Conservation (phyloP, 2,113 vertebrate species). For the Tapirus terrestris region DNA sequence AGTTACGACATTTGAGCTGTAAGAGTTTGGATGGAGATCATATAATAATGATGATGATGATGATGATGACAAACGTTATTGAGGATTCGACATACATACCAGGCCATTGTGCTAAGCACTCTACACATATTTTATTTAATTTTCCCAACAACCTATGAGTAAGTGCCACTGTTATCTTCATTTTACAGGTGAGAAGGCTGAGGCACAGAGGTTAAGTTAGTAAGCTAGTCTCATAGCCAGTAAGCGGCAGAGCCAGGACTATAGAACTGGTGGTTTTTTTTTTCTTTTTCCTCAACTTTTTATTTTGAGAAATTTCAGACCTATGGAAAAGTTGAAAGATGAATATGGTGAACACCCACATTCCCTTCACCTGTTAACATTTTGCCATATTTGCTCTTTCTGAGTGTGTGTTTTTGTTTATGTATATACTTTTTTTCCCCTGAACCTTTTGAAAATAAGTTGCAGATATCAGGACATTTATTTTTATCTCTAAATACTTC, state of each 20-base stretch:
- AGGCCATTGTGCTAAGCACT: not conserved
- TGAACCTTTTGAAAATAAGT: not conserved
- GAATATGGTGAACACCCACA: not conserved
- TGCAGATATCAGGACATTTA: not conserved
- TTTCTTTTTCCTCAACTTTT: not conserved
- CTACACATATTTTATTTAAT: not conserved
- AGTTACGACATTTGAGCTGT: not conserved
- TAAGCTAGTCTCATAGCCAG: not conserved
- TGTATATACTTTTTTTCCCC: not conserved
- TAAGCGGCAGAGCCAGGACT: not conserved
- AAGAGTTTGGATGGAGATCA: not conserved
- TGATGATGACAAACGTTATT: too few species aligned
- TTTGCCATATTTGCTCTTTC: not conserved
- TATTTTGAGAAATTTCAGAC: not conserved
- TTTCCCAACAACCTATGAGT: not conserved
- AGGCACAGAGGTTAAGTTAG: not conserved
- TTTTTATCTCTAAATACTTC: not conserved
- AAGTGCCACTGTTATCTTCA: not conserved
- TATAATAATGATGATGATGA: accelerated
- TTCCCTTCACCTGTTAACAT: not conserved
- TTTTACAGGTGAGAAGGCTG: not conserved
- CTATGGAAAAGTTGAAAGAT: not conserved
- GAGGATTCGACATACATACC: not conserved
- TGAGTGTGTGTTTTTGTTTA: not conserved
- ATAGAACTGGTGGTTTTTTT: not conserved